These are phyloP conservation scores for Himalopsyche anomala DNA, from an alignment of 2,888 invertebrate genomes.

Conservation along the genomic window DNA sequence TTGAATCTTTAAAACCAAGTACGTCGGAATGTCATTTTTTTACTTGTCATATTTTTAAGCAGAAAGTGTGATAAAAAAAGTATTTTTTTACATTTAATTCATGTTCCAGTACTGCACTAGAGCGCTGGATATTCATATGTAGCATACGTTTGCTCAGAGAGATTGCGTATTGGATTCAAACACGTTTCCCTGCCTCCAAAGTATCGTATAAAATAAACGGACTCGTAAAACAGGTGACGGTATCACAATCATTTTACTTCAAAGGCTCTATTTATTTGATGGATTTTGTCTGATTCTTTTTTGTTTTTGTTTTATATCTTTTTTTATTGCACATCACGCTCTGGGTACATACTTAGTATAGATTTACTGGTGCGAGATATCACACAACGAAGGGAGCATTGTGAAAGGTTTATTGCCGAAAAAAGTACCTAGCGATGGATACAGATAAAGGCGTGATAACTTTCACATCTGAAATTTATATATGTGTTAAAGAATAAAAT, in stretches of 20 bases:
- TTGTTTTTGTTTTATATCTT: constrained; percentile 10
- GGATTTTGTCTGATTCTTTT: constrained; percentile 37
- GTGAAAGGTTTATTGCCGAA: constrained; percentile 8
- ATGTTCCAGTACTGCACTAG: no score
- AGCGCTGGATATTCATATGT: no score
- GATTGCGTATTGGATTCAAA: constrained; percentile 44
- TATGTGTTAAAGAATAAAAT: no score
- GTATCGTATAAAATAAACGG: constrained; percentile 55
- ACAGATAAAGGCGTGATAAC: background rate
- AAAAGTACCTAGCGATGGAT: background rate
- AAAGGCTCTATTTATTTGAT: constrained; percentile 50
- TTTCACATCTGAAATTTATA: no score
- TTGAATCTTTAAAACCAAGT: no score
- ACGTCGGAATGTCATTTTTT: no score
- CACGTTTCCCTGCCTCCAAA: constrained; percentile 41
- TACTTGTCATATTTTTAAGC: no score
- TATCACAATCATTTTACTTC: constrained; percentile 45
- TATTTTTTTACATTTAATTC: no score
- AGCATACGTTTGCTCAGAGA: background rate
- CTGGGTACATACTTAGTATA: background rate
- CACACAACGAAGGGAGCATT: constrained; percentile 7
- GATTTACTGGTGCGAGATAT: constrained; percentile 6
- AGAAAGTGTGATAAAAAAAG: no score
- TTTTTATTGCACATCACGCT: constrained; percentile 11
- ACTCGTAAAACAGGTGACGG: constrained; percentile 57